Evolutionary conservation across 1,140 invertebrate species (phyloP).

Genomic region (Drosophila lini): DNA sequence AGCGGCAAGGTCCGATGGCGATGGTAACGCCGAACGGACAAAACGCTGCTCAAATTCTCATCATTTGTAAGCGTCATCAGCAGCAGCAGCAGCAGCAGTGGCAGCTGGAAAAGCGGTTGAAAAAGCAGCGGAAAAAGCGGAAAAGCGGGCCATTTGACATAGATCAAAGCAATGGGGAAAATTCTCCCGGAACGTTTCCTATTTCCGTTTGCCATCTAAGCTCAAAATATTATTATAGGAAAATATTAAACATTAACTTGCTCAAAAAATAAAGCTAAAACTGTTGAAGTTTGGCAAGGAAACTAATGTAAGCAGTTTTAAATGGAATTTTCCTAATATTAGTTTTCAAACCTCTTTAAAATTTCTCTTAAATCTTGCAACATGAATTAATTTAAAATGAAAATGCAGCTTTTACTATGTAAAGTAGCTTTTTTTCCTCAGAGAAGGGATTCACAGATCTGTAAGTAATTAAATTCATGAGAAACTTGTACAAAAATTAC

Average conservation of each 20-base stretch:
- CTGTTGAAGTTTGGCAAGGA: neutral
- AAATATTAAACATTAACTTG: neutral
- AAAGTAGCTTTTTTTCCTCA: neutral
- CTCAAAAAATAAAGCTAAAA: neutral
- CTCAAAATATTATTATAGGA: neutral
- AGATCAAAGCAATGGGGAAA: slow-evolving; percentile 18
- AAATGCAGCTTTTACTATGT: neutral
- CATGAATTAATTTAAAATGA: neutral
- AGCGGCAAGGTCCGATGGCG: slow-evolving; percentile 38
- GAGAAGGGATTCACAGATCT: slow-evolving; percentile 2
- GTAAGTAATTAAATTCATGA: slow-evolving; percentile 9
- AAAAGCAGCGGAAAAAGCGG: slow-evolving; percentile 3
- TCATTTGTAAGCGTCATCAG: slow-evolving; percentile 73
- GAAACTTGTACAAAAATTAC: neutral
- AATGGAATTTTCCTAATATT: neutral
- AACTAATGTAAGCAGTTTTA: neutral
- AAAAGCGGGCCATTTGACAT: slow-evolving; percentile 29
- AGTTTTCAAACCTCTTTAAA: neutral
- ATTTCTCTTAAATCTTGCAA: neutral
- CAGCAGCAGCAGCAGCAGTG: slow-evolving; percentile 27
- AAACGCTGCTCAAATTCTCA: slow-evolving; percentile 70
- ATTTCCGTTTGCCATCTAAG: neutral
- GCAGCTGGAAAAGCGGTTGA: slow-evolving; percentile 29
- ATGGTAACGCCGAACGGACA: slow-evolving; percentile 28
- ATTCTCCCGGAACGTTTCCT: neutral